These are phyloP conservation scores for Euschistus heros DNA, from an alignment of 1,140 invertebrate genomes.

Conservation along the genomic window DNA sequence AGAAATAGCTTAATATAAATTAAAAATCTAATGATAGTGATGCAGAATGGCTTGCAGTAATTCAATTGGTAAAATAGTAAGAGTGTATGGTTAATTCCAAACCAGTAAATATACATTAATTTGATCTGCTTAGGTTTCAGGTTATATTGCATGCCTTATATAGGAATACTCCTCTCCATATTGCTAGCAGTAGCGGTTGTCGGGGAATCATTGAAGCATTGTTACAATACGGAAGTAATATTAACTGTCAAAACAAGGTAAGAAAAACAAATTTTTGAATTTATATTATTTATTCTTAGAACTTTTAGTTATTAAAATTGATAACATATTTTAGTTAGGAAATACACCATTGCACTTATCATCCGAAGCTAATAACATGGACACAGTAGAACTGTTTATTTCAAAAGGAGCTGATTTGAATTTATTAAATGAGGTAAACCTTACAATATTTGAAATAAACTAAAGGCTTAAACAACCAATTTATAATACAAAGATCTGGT, in stretches of 20 bases:
- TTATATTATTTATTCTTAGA: not conserved
- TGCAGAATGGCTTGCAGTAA: no score
- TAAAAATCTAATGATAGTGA: no score
- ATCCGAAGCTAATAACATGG: constrained; percentile 55
- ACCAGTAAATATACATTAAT: no score
- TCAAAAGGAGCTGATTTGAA: constrained; percentile 59
- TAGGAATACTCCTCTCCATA: constrained; percentile 58
- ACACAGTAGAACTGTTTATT: constrained; percentile 59
- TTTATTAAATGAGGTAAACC: constrained; percentile 56
- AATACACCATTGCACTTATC: constrained; percentile 67
- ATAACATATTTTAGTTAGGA: constrained; percentile 46
- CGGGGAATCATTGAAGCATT: constrained; percentile 58
- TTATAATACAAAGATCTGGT: no score
- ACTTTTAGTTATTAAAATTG: not conserved
- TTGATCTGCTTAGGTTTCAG: no score
- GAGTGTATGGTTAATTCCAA: no score
- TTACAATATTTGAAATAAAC: no score
- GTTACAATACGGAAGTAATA: constrained; percentile 50
- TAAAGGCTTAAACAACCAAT: no score
- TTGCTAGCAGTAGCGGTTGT: constrained; percentile 61
- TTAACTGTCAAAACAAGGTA: constrained; percentile 60
- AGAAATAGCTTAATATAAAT: no score
- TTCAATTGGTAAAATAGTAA: no score
- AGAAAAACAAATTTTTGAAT: no score
- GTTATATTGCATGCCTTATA: no score